A percentile compares a stretch with the other conserved stretches of the same genome.
These are phyloP conservation scores for Ochotona princeps DNA, from an alignment of 2,113 vertebrate genomes.

Conservation along the genomic window DNA sequence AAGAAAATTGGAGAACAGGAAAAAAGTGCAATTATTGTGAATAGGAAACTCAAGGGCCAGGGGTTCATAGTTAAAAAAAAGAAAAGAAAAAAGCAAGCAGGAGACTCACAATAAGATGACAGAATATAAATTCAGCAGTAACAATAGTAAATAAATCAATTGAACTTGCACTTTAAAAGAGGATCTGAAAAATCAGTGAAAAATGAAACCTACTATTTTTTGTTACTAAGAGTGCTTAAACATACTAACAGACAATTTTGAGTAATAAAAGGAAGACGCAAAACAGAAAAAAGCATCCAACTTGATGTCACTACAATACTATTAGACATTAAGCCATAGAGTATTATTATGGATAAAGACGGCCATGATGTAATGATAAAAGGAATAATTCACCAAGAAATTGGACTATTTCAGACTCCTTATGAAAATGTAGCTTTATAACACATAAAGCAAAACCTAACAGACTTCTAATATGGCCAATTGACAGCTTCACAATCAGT, in stretches of 20 bases:
- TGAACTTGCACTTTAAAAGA: constrained; percentile 30
- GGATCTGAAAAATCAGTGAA: constrained; percentile 11
- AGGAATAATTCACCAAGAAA: constrained; percentile 34
- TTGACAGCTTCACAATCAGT: background rate
- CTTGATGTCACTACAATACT: background rate
- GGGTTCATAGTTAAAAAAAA: too few relatives aligned
- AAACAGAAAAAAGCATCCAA: background rate
- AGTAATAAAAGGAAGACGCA: constrained; percentile 50
- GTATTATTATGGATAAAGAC: constrained; percentile 35
- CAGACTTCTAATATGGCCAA: background rate
- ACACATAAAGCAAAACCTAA: background rate
- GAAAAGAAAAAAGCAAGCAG: too few relatives aligned
- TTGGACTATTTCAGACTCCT: background rate
- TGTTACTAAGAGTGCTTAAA: constrained; percentile 14
- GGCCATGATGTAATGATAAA: constrained; percentile 39
- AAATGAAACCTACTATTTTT: constrained; percentile 4
- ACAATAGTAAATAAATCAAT: background rate
- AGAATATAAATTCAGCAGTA: constrained; percentile 1
- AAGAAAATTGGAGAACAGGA: constrained; percentile 13
- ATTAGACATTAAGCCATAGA: constrained; percentile 30
- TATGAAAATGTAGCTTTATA: constrained; percentile 43
- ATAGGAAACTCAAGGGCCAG: background rate
- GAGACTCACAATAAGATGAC: constrained; percentile 22
- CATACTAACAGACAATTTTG: background rate
- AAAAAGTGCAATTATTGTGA: background rate